Conservation (phyloP, 2,888 invertebrate species). For the Laspeyria flexula region DNA sequence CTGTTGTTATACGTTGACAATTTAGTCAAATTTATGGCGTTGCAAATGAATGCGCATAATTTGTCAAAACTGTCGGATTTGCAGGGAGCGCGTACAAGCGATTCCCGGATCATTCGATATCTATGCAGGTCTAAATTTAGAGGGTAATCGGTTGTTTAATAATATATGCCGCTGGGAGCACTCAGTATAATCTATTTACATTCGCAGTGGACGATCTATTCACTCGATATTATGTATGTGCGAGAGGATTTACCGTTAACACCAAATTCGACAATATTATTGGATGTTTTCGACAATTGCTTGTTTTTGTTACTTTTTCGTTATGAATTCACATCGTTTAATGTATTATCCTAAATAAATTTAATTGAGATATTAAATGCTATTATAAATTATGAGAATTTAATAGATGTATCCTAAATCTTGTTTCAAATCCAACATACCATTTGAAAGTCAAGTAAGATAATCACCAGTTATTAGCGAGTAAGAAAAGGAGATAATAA, state of each 20-base stretch:
- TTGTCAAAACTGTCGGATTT: constrained; percentile 68
- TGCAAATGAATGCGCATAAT: constrained; percentile 73
- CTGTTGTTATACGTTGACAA: constrained; percentile 37
- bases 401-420: neutral
- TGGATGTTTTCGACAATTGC: constrained; percentile 20
- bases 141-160: constrained; percentile 71
- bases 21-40: constrained; percentile 41
- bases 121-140: constrained; percentile 74
- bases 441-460: constrained; percentile 2
- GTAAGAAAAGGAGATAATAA: constrained; percentile 32
- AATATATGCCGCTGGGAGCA: constrained; percentile 62
- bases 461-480: constrained; percentile 23
- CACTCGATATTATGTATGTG: constrained; percentile 45
- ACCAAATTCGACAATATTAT: constrained; percentile 32
- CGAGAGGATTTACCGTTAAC: constrained; percentile 29
- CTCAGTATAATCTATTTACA: constrained; percentile 59
- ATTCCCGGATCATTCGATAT: constrained; percentile 59
- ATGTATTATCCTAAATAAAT: too few relatives aligned
- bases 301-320: neutral
- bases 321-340: too few relatives aligned
- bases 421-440: neutral
- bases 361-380: too few relatives aligned
- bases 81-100: constrained; percentile 56
- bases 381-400: neutral
- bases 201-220: constrained; percentile 52